Evolutionary conservation across 35 echinoderm and acorn worm genomes (phyloP), one percentile per base, ranked within the genome.

Genomic region (Apostichopus japonicus): DNA sequence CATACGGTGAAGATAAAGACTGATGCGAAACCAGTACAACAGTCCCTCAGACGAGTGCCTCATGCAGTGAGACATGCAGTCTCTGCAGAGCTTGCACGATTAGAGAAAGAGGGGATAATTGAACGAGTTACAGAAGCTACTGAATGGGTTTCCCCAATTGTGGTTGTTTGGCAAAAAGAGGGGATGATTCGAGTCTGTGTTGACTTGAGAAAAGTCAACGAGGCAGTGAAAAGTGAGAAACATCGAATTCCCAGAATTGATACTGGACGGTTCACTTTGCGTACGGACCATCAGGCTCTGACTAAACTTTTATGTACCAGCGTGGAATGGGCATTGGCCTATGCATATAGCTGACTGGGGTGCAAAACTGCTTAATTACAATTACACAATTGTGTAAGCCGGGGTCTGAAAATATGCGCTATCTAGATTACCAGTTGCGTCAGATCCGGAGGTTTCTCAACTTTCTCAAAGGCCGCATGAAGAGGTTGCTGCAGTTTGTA

Each of bases 101-200:
- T 90, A 77, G 33, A 77, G 8, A 21, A 10, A 1, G 24, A 77
- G 23, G 88, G 88, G 5, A 55, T 77, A 2, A 90, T 77, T 77
- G 44, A 90, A 77, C 23, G 72, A 5, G 72, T 81, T 53, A 53
- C 25, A 4, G 70, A 55, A 9, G 70, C 88, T 53, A 17, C 88
- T 5, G 33, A 90, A 17, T 90, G 88, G 88, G 72, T 90, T 1
- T 90, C 88, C 1, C 88, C 88, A 1, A 90, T 90, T 0, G 88
- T 90, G 16, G 79, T 81, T 8, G 79, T 55, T 7, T 81, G 79
- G 79, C 53, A 81, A 11, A 81, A 81, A 53, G 51, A 15, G n/a
- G 86, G 92, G 17, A 70, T 77, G 0, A 14, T 93, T 14, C 0
- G 92, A 58, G 25, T 93, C 3, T 93, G 92, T 61, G 77, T 93